Conservation (phyloP, 2,113 vertebrate species). For the Trematocara stigmaticum region DNA sequence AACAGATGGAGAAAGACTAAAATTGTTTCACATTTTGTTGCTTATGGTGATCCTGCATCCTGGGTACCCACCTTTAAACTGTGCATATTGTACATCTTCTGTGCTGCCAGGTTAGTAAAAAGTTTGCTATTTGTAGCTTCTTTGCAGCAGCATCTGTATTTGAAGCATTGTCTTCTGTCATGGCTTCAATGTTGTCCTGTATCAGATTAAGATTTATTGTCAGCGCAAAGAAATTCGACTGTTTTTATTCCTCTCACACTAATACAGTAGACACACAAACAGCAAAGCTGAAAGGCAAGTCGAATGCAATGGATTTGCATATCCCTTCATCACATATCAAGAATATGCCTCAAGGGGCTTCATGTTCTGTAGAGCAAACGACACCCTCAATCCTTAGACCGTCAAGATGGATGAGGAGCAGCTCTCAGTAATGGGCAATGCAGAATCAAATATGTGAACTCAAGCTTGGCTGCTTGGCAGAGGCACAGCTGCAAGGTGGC, state of each 20-base stretch:
- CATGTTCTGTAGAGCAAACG: not conserved
- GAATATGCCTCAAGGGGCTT: not conserved
- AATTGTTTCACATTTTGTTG: not conserved
- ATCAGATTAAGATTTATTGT: not conserved
- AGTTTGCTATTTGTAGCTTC: not conserved
- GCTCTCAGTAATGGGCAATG: not conserved
- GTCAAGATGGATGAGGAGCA: not conserved
- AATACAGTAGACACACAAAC: not conserved
- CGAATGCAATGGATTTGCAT: not conserved
- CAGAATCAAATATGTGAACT: not conserved
- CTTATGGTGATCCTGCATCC: not conserved
- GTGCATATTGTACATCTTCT: not conserved
- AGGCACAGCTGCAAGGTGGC: not conserved
- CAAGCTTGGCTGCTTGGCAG: not conserved
- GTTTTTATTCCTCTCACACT: not conserved
- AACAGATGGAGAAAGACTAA: not conserved
- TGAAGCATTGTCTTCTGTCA: not conserved
- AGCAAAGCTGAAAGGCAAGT: not conserved
- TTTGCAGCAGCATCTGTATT: not conserved
- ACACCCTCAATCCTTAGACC: not conserved
- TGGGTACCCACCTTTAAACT: not conserved
- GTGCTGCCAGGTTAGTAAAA: not conserved
- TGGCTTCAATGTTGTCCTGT: not conserved
- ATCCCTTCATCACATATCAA: not conserved
- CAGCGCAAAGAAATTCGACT: not conserved